These are phyloP conservation scores for Subacronicta megacephala DNA, from an alignment of 2,888 invertebrate genomes.

Conservation along the genomic window DNA sequence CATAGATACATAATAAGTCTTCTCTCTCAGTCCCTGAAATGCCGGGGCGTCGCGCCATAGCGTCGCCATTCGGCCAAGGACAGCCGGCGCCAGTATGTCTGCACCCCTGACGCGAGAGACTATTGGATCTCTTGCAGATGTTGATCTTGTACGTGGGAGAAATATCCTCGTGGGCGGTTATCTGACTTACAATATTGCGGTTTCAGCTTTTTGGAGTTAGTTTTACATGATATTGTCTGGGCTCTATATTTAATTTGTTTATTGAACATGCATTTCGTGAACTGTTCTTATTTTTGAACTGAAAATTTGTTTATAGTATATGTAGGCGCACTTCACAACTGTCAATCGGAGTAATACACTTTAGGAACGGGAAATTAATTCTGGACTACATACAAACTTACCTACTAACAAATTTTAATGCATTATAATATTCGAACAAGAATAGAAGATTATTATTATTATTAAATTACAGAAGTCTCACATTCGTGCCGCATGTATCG, in stretches of 20 bases:
- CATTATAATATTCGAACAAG: no score
- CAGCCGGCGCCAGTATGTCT: conserved; percentile 38
- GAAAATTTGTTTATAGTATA: no score
- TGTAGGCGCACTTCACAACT: no score
- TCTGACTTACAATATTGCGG: conserved; percentile 4
- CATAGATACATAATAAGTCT: no score
- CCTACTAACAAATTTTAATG: no score
- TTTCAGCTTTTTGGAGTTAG: neutral
- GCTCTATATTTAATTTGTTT: neutral
- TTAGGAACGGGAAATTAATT: no score
- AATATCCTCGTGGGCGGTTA: conserved; percentile 18
- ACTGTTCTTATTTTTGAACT: no score
- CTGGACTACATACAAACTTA: no score
- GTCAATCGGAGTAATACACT: no score
- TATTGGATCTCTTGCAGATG: conserved; percentile 14
- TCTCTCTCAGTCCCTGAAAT: conserved; percentile 19
- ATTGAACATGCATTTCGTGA: neutral
- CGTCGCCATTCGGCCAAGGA: conserved; percentile 43
- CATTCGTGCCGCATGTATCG: no score
- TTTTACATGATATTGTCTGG: neutral
- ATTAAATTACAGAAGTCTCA: no score
- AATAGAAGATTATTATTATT: no score
- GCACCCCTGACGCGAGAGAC: conserved; percentile 16
- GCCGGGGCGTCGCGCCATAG: conserved; percentile 25
- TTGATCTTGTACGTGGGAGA: conserved; percentile 16